Percentiles rank a stretch among this genome's conserved stretches.
These are phyloP conservation scores for Rhinoptilus africanus DNA, from an alignment of 2,113 vertebrate species.

Conservation along the genomic window DNA sequence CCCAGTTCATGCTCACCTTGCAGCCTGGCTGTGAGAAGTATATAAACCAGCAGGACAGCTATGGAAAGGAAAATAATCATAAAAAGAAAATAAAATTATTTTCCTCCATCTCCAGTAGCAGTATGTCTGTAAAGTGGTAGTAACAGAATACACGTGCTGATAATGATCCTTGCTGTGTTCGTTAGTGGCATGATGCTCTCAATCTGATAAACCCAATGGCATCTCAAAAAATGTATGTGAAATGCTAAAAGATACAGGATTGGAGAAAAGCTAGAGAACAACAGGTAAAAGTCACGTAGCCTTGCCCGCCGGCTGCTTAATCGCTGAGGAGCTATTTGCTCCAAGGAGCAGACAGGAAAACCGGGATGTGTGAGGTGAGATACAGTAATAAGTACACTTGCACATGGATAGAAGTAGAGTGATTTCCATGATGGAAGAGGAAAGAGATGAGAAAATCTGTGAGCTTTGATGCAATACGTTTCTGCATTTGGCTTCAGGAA, in stretches of 20 bases:
- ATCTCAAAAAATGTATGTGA: neutral
- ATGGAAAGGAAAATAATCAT: neutral
- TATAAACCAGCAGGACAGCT: neutral
- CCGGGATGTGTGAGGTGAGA: neutral
- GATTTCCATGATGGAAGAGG: neutral
- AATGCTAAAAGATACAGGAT: neutral
- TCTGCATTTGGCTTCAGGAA: constrained; percentile 28
- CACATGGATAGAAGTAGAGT: neutral
- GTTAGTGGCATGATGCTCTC: neutral
- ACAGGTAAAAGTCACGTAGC: neutral
- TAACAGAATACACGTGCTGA: rapidly evolving
- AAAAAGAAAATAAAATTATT: neutral
- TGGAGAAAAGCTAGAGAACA: neutral
- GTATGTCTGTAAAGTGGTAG: neutral
- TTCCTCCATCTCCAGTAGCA: neutral
- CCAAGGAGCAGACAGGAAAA: neutral
- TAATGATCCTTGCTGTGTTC: rapidly evolving
- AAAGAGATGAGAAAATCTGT: neutral
- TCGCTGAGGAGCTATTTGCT: neutral
- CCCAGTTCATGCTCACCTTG: neutral
- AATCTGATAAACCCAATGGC: neutral
- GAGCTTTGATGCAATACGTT: neutral
- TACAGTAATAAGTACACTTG: neutral
- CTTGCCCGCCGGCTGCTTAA: neutral
- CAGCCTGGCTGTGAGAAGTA: neutral